Evolutionary conservation across 2,888 invertebrate species (phyloP), one percentile per base, ranked within the genome.

Genomic region (Papilio gigon): DNA sequence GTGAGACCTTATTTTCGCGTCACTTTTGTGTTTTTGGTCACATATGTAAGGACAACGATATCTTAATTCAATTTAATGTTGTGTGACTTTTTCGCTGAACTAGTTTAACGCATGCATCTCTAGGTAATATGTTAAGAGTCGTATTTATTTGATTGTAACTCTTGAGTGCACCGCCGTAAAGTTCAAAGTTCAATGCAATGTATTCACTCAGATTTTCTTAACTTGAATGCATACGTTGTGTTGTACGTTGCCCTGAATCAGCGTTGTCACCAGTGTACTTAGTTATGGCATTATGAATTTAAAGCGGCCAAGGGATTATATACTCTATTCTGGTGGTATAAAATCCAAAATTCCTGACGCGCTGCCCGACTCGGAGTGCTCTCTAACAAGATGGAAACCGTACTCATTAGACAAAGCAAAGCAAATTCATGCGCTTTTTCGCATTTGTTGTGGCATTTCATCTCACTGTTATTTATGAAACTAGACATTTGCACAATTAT

Each of bases 371-470:
- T 8, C 53, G n/a, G 17, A 53, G 30, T 30, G 53, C 30, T 30
- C 53, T 53, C 53, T 53, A 53, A 53, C 53, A 53, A 53, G 53
- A 53, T 53, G 53, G 53, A 30, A 53, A 53, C 53, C 27, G 53
- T 53, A 53, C 53, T 53, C 53, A 53, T 53, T 53, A 53, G 53
- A 53, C 53, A 30, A 53, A 53, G 53, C 53, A 53, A 53, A 27
- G 53, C 53, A 53, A 30, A 53, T 53, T 53, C 53, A 53, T 53
- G 53, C 53, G 53, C 53, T 53, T 53, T 53, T 53, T 53, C 27
- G n/a, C 53, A 30, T 53, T 53, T 30, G 53, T 53, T 30, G 53
- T 53, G 53, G 27, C 30, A 12, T 53, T 8, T 27, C 30, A 27
- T 53, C 53, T 11, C 5, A 50, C 12, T 53, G 53, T 53, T 53